A percentile compares a stretch with the other conserved stretches of the same genome.
phyloP scores from a whole-genome alignment of 2,888 invertebrate species.

The Schizaphis graminum region DNA sequence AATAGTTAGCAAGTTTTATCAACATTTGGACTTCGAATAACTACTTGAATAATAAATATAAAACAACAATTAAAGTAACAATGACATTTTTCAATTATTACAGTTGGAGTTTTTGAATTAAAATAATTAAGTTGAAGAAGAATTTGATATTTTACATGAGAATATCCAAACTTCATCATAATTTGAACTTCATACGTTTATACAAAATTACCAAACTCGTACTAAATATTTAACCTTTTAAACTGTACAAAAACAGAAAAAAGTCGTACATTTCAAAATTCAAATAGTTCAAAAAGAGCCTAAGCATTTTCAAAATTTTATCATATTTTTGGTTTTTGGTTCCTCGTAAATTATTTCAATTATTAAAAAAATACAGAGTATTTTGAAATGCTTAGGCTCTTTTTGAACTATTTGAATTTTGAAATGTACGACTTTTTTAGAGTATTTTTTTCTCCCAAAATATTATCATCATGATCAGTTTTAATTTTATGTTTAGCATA shows the following conservation, averaged over 20 bases:
- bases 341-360: neutral
- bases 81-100: no score
- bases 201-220: neutral
- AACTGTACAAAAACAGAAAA: no score
- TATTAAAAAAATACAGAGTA: neutral
- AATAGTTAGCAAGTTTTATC: neutral
- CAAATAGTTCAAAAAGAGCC: no score
- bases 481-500: neutral
- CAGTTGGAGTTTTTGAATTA: no score
- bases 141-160: no score
- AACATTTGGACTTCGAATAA: neutral
- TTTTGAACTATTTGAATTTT: no score
- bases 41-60: neutral
- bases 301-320: neutral
- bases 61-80: no score
- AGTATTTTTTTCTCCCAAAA: no score
- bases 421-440: no score
- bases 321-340: neutral
- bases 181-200: neutral
- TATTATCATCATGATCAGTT: neutral
- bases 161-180: neutral
- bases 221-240: no score
- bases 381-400: neutral
- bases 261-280: no score
- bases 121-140: no score